Conservation (phyloP, 1,140 invertebrate species). For the Sweltsa coloradensis region DNA sequence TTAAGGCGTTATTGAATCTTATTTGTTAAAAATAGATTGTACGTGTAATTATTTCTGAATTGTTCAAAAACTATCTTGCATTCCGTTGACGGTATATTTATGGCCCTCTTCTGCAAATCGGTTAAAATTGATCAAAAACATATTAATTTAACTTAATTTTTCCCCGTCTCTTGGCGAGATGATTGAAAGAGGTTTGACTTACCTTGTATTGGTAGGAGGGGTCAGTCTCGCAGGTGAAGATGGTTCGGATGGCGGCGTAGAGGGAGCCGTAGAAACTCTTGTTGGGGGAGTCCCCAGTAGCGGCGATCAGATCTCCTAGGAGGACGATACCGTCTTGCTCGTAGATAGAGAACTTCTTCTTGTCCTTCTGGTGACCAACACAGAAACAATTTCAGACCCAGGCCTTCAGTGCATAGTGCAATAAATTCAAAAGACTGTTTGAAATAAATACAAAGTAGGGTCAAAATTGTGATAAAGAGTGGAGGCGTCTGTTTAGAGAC, state of each 20-base stretch:
- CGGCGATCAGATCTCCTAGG: slow-evolving; percentile 22
- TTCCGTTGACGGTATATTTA: too few species aligned
- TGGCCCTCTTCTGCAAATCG: too few species aligned
- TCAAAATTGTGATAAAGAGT: not conserved
- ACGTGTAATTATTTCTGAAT: too few species aligned
- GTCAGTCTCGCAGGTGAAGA: not conserved
- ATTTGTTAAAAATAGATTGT: too few species aligned
- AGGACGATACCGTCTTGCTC: slow-evolving; percentile 34
- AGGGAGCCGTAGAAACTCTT: slow-evolving; percentile 10
- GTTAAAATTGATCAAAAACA: not conserved
- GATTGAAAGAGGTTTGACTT: not conserved
- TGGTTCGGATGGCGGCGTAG: not conserved
- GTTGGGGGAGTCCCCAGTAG: slow-evolving; percentile 1
- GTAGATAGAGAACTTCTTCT: slow-evolving; percentile 35
- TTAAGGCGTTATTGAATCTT: too few species aligned
- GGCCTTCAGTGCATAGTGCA: not conserved
- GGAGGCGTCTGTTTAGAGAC: not conserved
- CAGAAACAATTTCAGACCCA: slow-evolving; percentile 20
- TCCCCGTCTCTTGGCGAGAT: not conserved
- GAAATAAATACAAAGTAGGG: slow-evolving; percentile 8
- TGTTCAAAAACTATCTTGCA: too few species aligned
- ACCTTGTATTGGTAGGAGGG: not conserved
- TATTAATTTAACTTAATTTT: not conserved
- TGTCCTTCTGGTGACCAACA: slow-evolving; percentile 25
- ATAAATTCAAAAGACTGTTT: not conserved